These are phyloP conservation scores for Bombus haemorrhoidalis DNA, from an alignment of 1,140 invertebrate genomes.

Conservation along the genomic window DNA sequence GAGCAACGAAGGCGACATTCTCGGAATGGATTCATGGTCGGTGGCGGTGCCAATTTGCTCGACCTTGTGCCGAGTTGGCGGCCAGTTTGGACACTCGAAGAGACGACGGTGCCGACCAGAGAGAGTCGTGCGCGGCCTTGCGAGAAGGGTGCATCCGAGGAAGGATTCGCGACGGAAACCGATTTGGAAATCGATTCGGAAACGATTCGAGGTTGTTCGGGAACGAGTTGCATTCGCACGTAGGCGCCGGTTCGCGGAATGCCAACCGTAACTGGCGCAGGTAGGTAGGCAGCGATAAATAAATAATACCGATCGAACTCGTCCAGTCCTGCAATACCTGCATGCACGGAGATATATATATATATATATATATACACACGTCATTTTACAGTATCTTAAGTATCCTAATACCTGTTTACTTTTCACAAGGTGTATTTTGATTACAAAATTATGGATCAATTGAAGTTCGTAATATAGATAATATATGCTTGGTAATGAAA, in stretches of 20 bases:
- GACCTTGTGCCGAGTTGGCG: conserved; percentile 66
- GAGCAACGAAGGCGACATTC: conserved; percentile 49
- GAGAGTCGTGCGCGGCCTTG: not conserved
- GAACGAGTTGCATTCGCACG: not conserved
- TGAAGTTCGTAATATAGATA: no score
- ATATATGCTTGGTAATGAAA: no score
- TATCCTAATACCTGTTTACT: not conserved
- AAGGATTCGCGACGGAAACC: not conserved
- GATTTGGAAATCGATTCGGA: not conserved
- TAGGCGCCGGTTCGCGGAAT: conserved; percentile 66
- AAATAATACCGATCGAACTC: conserved; percentile 71
- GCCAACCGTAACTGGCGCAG: conserved; percentile 72
- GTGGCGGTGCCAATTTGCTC: conserved; percentile 64
- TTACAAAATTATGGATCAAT: conserved; percentile 15
- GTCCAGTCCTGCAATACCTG: conserved; percentile 29
- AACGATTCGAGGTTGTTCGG: not conserved
- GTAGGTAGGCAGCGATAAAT: conserved; percentile 73
- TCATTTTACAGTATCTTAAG: no score
- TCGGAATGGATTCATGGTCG: conserved; percentile 61
- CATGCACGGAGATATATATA: not conserved
- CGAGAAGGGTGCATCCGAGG: not conserved
- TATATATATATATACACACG: no score
- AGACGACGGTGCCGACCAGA: not conserved
- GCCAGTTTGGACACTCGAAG: conserved; percentile 48
- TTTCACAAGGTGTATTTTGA: conserved; percentile 14